These are phyloP conservation scores for Picathartes gymnocephalus DNA, from an alignment of 2,113 vertebrate genomes.

Conservation along the genomic window DNA sequence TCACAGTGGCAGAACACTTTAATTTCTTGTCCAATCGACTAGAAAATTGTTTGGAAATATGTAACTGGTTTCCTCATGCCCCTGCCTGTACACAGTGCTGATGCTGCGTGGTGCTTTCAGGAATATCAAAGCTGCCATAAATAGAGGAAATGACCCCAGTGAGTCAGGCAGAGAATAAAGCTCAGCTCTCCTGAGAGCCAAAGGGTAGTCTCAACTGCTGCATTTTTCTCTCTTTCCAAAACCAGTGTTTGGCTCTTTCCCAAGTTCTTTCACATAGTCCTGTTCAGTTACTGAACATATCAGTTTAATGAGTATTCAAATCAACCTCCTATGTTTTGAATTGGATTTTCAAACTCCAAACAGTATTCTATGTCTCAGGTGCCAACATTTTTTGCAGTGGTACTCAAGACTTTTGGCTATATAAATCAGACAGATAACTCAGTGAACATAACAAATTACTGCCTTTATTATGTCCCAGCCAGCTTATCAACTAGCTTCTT, in stretches of 20 bases:
- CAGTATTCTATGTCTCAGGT: neutral
- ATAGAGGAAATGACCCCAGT: neutral
- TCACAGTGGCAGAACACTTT: neutral
- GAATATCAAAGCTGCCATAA: neutral
- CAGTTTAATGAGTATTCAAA: neutral
- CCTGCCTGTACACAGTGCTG: neutral
- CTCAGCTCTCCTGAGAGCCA: neutral
- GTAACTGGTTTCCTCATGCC: neutral
- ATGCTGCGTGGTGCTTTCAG: neutral
- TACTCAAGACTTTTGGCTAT: neutral
- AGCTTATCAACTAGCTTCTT: neutral
- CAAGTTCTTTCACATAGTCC: neutral
- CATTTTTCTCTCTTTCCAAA: neutral
- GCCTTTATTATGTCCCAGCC: neutral
- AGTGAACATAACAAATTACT: neutral
- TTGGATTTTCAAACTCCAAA: neutral
- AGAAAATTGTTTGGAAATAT: neutral
- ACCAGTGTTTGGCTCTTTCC: neutral
- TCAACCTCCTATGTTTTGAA: neutral
- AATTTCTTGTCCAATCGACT: neutral
- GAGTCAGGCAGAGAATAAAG: neutral
- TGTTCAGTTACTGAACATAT: neutral
- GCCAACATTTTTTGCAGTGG: neutral
- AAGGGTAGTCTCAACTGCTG: neutral
- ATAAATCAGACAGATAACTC: neutral